Evolutionary conservation across 2,797 vertebrate genomes (phyloP), one percentile per base, ranked within the genome.

Genomic region (Peromyscus melanophrys): DNA sequence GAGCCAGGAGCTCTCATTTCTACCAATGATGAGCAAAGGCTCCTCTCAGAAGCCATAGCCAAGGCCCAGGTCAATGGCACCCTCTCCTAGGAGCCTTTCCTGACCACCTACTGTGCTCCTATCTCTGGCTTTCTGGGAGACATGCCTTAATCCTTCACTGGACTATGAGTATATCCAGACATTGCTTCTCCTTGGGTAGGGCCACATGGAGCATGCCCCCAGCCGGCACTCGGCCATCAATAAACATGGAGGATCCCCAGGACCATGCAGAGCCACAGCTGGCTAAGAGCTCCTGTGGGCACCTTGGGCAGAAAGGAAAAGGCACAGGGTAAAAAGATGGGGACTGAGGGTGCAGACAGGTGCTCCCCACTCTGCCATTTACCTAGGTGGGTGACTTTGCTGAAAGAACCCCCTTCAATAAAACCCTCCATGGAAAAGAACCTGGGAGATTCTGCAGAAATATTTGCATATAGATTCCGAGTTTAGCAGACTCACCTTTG

Each of bases 291-390:
- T 92, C 61, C 75, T 0, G 2, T 9, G 17, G 57, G n/a, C 17
- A 59, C 9, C 46, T 81, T 49, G 21, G 43, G 11, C 59, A 49
- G 23, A 52, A 49, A 65, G n/a, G 49, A 55, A 0, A 77, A 57
- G 52, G 34, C 49, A 11, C 0, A 0, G 13, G 34, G 34, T 8
- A 1, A 1, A 71, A 19, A 81, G 69, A 78, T 29, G 55, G 0
- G 1, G 57, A 21, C 29, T 6, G 1, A 13, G n/a, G 63, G 12
- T 65, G 2, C 4, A 3, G 78, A 25, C 4, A 19, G 59, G 21
- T n/a, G 84, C 55, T 11, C 82, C 61, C 69, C 31, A 61, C 71
- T 40, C 29, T 78, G 65, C n/a, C 40, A 37, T 31, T 49, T 82
- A 43, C 84, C 81, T 49, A 21, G n/a, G 0, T 13, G 23, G 29